These are phyloP conservation scores for Ptychodera flava DNA, from an alignment of 35 echinoderm and acorn worm genomes.

Conservation along the genomic window DNA sequence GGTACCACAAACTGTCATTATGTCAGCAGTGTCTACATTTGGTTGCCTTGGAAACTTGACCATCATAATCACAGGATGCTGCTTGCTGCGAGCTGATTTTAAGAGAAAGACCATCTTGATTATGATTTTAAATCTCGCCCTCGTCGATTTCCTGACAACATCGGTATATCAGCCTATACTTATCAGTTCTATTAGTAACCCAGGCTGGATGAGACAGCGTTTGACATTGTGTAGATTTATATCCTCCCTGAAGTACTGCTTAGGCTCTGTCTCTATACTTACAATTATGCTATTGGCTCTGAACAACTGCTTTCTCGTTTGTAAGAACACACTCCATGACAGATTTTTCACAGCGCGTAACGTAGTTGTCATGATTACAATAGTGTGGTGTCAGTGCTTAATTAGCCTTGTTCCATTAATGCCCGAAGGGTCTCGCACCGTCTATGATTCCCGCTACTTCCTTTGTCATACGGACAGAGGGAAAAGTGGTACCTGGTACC, in stretches of 20 bases:
- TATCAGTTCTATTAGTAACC: neutral
- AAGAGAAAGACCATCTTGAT: neutral
- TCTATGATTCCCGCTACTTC: neutral
- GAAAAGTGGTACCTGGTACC: neutral
- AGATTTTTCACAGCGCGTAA: neutral
- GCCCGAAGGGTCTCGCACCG: neutral
- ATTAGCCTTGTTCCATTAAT: neutral
- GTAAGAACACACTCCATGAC: neutral
- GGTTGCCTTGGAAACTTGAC: neutral
- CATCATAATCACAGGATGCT: neutral
- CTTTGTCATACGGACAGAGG: neutral
- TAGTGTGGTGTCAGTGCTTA: neutral
- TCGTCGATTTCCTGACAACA: neutral
- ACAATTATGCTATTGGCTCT: neutral
- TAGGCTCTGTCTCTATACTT: neutral
- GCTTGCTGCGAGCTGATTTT: neutral
- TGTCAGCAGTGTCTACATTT: neutral
- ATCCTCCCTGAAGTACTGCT: neutral
- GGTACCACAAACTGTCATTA: neutral
- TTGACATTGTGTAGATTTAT: neutral
- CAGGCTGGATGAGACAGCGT: neutral
- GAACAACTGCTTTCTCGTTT: neutral
- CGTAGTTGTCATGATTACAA: neutral
- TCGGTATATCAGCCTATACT: neutral
- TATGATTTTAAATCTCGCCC: neutral